A percentile compares a stretch with the other conserved stretches of the same genome.
phyloP scores from a whole-genome alignment of 2,797 vertebrate genomes.

The Echeneis naucrates region DNA sequence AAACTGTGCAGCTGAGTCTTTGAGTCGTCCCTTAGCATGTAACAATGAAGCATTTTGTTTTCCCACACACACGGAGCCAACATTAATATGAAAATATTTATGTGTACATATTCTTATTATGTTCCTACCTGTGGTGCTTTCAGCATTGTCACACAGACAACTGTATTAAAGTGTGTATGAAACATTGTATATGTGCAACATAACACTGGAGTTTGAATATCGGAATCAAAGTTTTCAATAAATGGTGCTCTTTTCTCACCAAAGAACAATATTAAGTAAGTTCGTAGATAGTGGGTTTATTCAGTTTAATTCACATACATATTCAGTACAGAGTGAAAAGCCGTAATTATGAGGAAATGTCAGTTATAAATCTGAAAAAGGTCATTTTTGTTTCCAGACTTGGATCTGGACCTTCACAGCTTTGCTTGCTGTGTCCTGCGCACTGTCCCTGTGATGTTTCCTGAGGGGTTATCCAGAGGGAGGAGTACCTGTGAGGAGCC shows the following conservation, averaged over 20 bases:
- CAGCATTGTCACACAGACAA: slow-evolving; percentile 67
- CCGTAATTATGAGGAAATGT: slow-evolving; percentile 9
- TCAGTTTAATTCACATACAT: not conserved
- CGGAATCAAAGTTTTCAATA: slow-evolving; percentile 82
- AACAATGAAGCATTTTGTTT: slow-evolving; percentile 59
- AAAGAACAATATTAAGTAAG: slow-evolving; percentile 64
- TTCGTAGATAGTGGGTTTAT: not conserved
- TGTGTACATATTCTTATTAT: slow-evolving; percentile 68
- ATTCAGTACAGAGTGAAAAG: not conserved
- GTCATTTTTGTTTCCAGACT: not conserved
- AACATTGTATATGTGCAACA: slow-evolving; percentile 71
- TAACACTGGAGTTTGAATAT: slow-evolving; percentile 79
- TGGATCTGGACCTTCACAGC: slow-evolving; percentile 63
- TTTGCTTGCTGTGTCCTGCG: slow-evolving; percentile 81
- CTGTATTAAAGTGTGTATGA: slow-evolving; percentile 74
- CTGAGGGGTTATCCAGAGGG: slow-evolving; percentile 91
- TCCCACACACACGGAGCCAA: slow-evolving; percentile 37
- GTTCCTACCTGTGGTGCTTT: slow-evolving; percentile 80
- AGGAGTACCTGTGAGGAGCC: slow-evolving; percentile 88
- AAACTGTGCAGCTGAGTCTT: slow-evolving; percentile 58
- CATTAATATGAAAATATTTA: slow-evolving; percentile 60
- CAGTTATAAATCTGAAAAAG: not conserved
- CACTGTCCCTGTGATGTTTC: slow-evolving; percentile 92
- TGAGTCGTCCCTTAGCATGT: slow-evolving; percentile 62
- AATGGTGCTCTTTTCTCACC: slow-evolving; percentile 85